Conservation (phyloP, 1,140 invertebrate species). For the Cepaea nemoralis region DNA sequence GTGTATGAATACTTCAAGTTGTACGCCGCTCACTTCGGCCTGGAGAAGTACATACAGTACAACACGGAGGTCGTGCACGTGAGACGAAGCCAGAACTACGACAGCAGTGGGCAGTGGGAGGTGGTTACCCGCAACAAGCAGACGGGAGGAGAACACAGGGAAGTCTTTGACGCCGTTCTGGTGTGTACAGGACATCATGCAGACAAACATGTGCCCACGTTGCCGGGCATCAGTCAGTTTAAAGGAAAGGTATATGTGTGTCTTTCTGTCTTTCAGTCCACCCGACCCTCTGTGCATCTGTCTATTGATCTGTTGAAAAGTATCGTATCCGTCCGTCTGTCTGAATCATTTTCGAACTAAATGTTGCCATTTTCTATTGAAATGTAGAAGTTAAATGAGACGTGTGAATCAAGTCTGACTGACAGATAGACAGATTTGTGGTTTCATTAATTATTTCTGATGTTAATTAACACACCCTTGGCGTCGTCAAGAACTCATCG, state of each 20-base stretch:
- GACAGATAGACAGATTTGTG: too few species aligned
- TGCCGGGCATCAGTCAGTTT: constrained; percentile 70
- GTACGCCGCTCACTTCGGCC: constrained; percentile 61
- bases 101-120: constrained; percentile 61
- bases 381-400: too few species aligned
- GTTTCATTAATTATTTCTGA: too few species aligned
- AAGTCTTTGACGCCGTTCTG: constrained; percentile 68
- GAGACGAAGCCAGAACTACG: constrained; percentile 51
- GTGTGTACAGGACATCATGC: constrained; percentile 71
- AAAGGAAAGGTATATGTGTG: constrained; percentile 71
- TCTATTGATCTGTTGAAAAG: too few species aligned
- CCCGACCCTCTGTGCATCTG: too few species aligned
- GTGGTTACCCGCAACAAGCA: constrained; percentile 56
- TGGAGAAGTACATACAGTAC: constrained; percentile 56
- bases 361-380: too few species aligned
- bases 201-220: constrained; percentile 65
- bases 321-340: too few species aligned
- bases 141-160: constrained; percentile 29
- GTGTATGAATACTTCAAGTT: constrained; percentile 64
- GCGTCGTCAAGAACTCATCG: too few species aligned
- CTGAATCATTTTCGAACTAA: too few species aligned
- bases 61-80: constrained; percentile 56
- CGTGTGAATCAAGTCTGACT: too few species aligned
- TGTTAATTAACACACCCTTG: too few species aligned
- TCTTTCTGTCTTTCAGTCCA: too few species aligned